Percentiles rank a stretch among this genome's conserved stretches.
Conservation (phyloP, 1,140 invertebrate species). For the Bombus confusus region DNA sequence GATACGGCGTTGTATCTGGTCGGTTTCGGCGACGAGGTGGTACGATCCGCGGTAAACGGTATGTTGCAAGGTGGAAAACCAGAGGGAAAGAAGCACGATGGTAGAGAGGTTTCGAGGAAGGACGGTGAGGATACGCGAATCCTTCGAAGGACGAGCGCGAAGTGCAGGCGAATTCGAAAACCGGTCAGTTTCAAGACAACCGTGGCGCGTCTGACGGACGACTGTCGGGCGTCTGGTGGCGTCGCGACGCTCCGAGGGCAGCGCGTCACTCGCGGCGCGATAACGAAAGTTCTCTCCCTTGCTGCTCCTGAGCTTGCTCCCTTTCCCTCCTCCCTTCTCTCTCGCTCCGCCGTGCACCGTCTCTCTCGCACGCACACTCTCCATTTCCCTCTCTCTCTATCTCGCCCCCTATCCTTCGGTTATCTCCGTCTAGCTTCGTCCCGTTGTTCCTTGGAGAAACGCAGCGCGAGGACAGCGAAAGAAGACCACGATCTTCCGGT, state of each 20-base stretch:
- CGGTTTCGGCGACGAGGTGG: neutral
- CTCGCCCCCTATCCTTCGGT: neutral
- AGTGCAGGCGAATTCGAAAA: conserved; percentile 30
- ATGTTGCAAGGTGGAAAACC: conserved; percentile 15
- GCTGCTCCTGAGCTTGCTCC: conserved; percentile 40
- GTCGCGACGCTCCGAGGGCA: conserved; percentile 66
- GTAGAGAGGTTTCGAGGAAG: neutral
- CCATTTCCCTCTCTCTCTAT: neutral
- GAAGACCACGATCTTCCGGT: conserved; percentile 45
- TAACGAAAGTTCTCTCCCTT: conserved; percentile 56
- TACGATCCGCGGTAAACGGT: neutral
- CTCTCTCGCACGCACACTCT: neutral
- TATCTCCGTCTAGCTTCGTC: neutral
- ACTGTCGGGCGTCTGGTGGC: conserved; percentile 69
- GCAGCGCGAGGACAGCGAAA: conserved; percentile 25
- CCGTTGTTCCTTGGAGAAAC: conserved; percentile 20
- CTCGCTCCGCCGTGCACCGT: conserved; percentile 35
- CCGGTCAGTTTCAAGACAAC: conserved; percentile 53
- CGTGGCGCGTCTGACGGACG: conserved; percentile 69
- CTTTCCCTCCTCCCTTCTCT: conserved; percentile 24
- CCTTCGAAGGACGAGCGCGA: conserved; percentile 53
- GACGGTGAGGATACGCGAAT: conserved; percentile 11
- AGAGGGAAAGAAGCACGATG: neutral
- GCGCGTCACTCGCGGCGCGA: conserved; percentile 61
- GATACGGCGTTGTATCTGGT: neutral